Evolutionary conservation across 30 jellyfish, hydroid and myxozoan genomes (phyloP), one percentile per base, ranked within the genome.

Genomic region (Phacellophora camtschatica): DNA sequence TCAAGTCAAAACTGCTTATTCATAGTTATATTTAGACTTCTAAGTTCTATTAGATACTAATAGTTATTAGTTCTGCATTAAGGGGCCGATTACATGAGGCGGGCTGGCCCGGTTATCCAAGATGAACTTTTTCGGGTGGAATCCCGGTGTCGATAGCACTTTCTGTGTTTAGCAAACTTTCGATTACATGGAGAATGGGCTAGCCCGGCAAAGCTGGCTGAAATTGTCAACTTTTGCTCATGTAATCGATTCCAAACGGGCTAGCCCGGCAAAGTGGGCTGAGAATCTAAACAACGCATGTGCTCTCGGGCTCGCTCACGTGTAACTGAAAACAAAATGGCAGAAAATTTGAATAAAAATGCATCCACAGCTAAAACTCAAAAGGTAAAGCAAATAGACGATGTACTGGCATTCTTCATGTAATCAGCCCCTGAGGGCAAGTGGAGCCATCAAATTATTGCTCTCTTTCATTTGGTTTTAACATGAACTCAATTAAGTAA

Each of bases 81-180:
- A n/a, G n/a, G 80, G 63, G 80, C 80, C 43, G 80, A 66, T 66
- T 66, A 66, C 80, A 66, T 66, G 62, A 19, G 28, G 80, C 63
- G 46, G 80, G 80, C 63, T 66, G 80, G 79, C 80, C 80, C 62
- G 80, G 80, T 32, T 66, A 66, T 35, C 80, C 80, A 20, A 37
- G 63, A 36, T 66, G 80, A 66, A 66, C 80, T 66, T 34, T 66
- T n/a, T 63, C 13, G 23, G 30, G 77, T 63, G 77, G 77, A 27
- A 63, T 36, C 85, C 85, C 73, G 85, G 85, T 74, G 68, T 74
- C 87, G 56, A 74, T 74, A 74, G 76, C 20, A 34, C 74, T 74
- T 55, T 41, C 77, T 74, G 76, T 74, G 57, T 27, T 74, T 74
- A 2, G 75, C 87, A 55, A 74, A 32, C 67, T 51, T 74, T 53